Evolutionary conservation across 2,888 invertebrate genomes (phyloP).

Genomic region (Pachliopta kotzebuea): DNA sequence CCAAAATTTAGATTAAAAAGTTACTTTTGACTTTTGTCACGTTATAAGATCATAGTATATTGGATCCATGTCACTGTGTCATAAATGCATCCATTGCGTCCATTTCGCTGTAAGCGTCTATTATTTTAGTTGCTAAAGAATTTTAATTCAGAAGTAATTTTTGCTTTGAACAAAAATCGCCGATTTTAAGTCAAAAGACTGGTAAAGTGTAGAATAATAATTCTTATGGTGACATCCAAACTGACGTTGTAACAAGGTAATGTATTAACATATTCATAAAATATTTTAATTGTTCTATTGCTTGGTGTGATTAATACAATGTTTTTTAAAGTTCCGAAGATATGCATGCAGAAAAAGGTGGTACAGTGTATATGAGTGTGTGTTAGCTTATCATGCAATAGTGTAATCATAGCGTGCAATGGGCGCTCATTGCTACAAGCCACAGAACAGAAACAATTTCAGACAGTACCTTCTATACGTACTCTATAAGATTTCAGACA

Average conservation of each 20-base stretch:
- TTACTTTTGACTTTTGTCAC: too few species aligned
- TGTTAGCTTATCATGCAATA: constrained; percentile 55
- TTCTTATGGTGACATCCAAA: neutral
- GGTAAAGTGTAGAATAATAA: neutral
- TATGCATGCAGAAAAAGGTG: constrained; percentile 26
- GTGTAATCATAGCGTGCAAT: constrained; percentile 61
- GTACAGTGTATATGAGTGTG: constrained; percentile 44
- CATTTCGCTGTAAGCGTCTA: too few species aligned
- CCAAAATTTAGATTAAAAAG: too few species aligned
- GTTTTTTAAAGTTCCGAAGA: neutral
- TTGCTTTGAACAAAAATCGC: too few species aligned
- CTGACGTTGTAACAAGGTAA: neutral
- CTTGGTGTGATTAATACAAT: neutral
- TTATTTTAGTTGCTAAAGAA: too few species aligned
- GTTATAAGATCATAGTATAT: too few species aligned
- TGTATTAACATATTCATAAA: neutral
- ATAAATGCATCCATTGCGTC: too few species aligned
- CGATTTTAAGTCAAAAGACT: neutral
- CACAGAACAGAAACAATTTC: constrained; percentile 20
- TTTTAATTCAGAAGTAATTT: too few species aligned
- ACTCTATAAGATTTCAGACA: constrained; percentile 18
- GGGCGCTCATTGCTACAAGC: constrained; percentile 36
- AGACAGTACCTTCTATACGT: constrained; percentile 5
- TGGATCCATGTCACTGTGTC: too few species aligned
- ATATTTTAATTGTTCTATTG: too few species aligned